Evolutionary conservation across 2,888 invertebrate species (phyloP).

Genomic region (Phasia obesa): DNA sequence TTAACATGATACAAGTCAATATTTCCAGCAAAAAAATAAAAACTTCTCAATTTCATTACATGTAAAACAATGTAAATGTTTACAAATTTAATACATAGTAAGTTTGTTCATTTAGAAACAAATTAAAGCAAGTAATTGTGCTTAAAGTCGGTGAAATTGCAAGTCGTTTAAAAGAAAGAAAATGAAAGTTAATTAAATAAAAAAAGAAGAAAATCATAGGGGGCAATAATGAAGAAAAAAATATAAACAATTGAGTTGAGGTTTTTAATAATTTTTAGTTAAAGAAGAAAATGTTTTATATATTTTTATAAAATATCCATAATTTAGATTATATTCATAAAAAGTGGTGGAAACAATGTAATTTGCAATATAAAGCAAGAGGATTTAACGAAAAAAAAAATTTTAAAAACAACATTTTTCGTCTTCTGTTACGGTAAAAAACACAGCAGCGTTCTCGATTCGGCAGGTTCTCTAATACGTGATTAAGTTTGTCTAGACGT

Average conservation of each 20-base stretch:
- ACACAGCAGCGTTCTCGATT: too few relatives aligned
- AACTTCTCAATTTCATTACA: conserved; percentile 29
- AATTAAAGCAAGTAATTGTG: conserved; percentile 57
- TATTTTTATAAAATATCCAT: too few relatives aligned
- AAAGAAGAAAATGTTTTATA: too few relatives aligned
- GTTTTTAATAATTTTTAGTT: too few relatives aligned
- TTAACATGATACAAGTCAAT: conserved; percentile 18
- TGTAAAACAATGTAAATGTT: conserved; percentile 4
- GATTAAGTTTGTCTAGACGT: too few relatives aligned
- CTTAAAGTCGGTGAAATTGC: conserved; percentile 49
- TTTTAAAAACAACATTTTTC: too few relatives aligned
- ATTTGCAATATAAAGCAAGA: too few relatives aligned
- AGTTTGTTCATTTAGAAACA: conserved; percentile 13
- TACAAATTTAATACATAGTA: not conserved
- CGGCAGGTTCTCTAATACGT: too few relatives aligned
- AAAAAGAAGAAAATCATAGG: not conserved
- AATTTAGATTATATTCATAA: too few relatives aligned
- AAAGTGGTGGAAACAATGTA: too few relatives aligned
- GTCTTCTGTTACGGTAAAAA: too few relatives aligned
- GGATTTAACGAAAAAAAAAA: too few relatives aligned
- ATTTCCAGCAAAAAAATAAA: conserved; percentile 5
- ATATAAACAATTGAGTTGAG: not conserved
- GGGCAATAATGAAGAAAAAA: not conserved
- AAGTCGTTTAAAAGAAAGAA: conserved; percentile 22
- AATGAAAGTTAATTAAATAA: conserved; percentile 12